Conservation (phyloP, 2,888 invertebrate species). For the Lamproptera curius region DNA sequence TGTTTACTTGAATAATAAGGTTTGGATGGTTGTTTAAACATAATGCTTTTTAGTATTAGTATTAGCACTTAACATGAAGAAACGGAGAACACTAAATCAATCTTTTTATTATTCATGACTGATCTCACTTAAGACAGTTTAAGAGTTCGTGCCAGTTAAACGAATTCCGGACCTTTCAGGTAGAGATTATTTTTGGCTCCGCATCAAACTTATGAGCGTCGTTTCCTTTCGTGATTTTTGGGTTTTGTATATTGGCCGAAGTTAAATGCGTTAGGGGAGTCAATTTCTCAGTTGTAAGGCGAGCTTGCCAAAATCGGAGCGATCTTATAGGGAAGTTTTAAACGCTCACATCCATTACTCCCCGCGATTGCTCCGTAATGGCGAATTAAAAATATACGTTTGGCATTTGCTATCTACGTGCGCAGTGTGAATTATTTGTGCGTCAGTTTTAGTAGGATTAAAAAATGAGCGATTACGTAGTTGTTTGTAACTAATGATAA, state of each 20-base stretch:
- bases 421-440: too few species aligned
- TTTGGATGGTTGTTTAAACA: too few species aligned
- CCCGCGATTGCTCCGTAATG: conserved; percentile 6
- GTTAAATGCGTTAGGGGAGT: conserved; percentile 33
- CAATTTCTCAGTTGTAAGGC: conserved; percentile 26
- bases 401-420: too few species aligned
- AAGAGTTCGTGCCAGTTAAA: conserved; percentile 34
- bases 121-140: conserved; percentile 29
- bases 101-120: too few species aligned
- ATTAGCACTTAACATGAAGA: too few species aligned
- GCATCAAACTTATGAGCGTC: conserved; percentile 38
- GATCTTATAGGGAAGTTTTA: conserved; percentile 18
- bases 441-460: too few species aligned
- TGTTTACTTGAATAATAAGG: too few species aligned
- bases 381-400: conserved; percentile 5
- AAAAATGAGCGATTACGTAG: too few species aligned
- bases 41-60: too few species aligned
- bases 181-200: conserved; percentile 39
- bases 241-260: conserved; percentile 32
- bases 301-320: conserved; percentile 31
- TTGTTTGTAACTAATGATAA: too few species aligned
- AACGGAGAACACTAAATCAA: too few species aligned
- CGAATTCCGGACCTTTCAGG: conserved; percentile 37
- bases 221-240: conserved; percentile 34
- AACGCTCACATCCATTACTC: conserved; percentile 7